Conservation (phyloP, 1,140 invertebrate genomes). For the Cyrtorhinus lividipennis region DNA sequence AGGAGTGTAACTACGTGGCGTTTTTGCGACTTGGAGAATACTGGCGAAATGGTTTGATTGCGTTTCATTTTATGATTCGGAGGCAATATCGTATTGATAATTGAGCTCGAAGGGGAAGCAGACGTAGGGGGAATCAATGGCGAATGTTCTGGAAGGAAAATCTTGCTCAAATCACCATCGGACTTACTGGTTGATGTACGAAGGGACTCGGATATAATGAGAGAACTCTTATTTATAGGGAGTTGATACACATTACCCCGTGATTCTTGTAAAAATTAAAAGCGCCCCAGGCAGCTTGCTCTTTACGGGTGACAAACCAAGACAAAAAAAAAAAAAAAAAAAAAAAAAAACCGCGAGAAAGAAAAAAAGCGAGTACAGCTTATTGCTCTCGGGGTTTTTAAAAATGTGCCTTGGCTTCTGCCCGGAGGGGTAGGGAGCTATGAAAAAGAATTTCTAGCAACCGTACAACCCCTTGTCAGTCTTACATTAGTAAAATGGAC, state of each 20-base stretch:
- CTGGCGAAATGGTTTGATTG: too few species aligned
- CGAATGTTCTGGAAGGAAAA: neutral
- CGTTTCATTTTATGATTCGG: neutral
- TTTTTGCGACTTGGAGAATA: too few species aligned
- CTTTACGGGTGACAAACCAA: constrained; percentile 15
- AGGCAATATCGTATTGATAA: neutral
- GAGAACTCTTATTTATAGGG: constrained; percentile 13
- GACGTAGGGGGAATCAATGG: neutral
- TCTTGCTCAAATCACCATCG: too few species aligned
- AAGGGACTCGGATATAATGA: constrained; percentile 6
- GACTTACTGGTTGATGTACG: neutral
- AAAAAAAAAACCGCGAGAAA: neutral
- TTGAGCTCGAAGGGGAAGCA: neutral
- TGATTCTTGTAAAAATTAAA: constrained; percentile 16
- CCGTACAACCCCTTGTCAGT: constrained; percentile 12
- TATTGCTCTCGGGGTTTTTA: constrained; percentile 14
- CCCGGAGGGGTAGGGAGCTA: constrained; percentile 8
- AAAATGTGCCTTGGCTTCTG: constrained; percentile 7
- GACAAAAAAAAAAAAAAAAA: constrained; percentile 3
- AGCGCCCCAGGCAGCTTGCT: constrained; percentile 5
- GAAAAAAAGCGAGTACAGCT: constrained; percentile 11
- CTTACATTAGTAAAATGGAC: constrained; percentile 16
- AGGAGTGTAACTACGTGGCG: too few species aligned
- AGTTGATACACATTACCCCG: constrained; percentile 14
- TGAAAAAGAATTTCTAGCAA: constrained; percentile 14